Percentiles rank a stretch among this genome's conserved stretches.
phyloP scores from a whole-genome alignment of 1,140 invertebrate species.

The Triops cancriformis region DNA sequence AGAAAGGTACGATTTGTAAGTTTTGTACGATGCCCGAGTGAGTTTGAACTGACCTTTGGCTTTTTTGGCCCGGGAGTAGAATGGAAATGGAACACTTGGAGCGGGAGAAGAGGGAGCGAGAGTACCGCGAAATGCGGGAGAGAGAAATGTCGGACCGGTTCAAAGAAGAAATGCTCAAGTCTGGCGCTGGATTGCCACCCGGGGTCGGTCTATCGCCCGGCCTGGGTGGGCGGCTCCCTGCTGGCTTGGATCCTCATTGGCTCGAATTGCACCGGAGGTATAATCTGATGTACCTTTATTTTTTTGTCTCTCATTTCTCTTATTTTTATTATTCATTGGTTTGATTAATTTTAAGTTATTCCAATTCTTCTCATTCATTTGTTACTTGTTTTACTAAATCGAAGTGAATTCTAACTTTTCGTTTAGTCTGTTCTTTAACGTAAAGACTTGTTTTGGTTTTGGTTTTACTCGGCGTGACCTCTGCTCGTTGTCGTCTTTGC shows the following conservation, averaged over 20 bases:
- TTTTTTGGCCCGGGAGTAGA: conserved; percentile 33
- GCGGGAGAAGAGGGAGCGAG: conserved; percentile 67
- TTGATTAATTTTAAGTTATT: background rate
- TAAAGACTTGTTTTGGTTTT: too few relatives aligned
- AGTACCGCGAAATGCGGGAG: conserved; percentile 74
- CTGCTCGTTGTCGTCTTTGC: too few relatives aligned
- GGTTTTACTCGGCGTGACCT: too few relatives aligned
- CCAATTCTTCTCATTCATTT: too few relatives aligned
- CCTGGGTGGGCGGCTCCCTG: conserved; percentile 46
- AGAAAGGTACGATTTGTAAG: too few relatives aligned
- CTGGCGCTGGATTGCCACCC: conserved; percentile 31
- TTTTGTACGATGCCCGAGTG: conserved; percentile 20
- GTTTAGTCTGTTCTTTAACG: too few relatives aligned
- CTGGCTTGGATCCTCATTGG: conserved; percentile 71
- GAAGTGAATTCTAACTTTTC: too few relatives aligned
- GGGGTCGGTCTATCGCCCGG: conserved; percentile 40
- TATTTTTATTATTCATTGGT: background rate
- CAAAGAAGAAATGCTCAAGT: conserved; percentile 74
- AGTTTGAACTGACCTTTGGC: conserved; percentile 10
- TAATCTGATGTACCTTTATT: conserved; percentile 27
- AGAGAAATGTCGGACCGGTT: conserved; percentile 68
- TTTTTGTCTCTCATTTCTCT: background rate
- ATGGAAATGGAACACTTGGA: conserved; percentile 73
- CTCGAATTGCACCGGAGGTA: conserved; percentile 73
- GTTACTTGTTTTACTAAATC: too few relatives aligned